phyloP scores from a whole-genome alignment of 2,113 vertebrate genomes.

The Pseudorasbora parva region DNA sequence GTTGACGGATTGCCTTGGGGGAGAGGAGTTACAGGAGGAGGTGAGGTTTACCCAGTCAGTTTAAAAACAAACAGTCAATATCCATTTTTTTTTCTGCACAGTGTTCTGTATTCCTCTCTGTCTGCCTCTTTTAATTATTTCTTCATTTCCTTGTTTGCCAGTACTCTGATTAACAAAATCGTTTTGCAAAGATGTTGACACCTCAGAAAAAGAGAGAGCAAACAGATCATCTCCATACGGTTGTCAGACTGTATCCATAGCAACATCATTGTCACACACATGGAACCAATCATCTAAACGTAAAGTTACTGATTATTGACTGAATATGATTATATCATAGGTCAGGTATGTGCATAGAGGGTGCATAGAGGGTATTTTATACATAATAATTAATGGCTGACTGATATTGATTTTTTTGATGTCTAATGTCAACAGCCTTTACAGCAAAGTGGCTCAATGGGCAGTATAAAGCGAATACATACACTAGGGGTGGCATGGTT shows the following conservation, averaged over 20 bases:
- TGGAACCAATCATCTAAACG: too few relatives aligned
- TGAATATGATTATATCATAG: too few relatives aligned
- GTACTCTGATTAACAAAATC: not conserved
- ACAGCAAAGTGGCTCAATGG: too few relatives aligned
- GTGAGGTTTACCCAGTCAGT: not conserved
- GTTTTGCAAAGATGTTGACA: constrained; percentile 34
- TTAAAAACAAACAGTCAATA: not conserved
- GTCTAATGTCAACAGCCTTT: not conserved
- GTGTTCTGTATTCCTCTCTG: not conserved
- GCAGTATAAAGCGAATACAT: too few relatives aligned
- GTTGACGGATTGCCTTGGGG: not conserved
- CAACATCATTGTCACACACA: too few relatives aligned
- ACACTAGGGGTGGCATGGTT: too few relatives aligned
- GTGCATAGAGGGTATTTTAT: too few relatives aligned
- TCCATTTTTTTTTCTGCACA: constrained; percentile 18
- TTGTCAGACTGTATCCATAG: not conserved
- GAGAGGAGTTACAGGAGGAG: not conserved
- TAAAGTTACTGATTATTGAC: too few relatives aligned
- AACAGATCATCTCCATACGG: not conserved
- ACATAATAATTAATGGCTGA: not conserved
- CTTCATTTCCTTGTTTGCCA: not conserved
- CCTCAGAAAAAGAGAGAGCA: not conserved
- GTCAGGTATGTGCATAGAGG: not conserved
- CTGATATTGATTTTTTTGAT: not conserved
- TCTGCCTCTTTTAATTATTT: not conserved